Percentiles rank a stretch among this genome's conserved stretches.
These are phyloP conservation scores for Vannuccia rotundouncinata DNA, from an alignment of 2,888 invertebrate genomes.

Conservation along the genomic window DNA sequence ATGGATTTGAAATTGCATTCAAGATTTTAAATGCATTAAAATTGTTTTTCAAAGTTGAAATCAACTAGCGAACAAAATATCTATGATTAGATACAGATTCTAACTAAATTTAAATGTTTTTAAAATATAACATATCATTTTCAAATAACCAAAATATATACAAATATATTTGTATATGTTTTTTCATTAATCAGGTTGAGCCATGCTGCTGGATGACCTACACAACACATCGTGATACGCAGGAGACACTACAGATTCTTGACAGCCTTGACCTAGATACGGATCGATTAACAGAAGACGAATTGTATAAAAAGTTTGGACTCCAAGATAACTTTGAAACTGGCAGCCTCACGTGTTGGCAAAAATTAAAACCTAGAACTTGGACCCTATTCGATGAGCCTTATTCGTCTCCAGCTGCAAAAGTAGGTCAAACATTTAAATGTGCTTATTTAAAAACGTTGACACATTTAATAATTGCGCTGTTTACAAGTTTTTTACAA, in stretches of 20 bases:
- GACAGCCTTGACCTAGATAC: conserved; percentile 94
- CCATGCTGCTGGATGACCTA: conserved; percentile 99
- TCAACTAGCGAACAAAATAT: no score
- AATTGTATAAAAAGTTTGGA: conserved; percentile 88
- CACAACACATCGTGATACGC: conserved; percentile 78
- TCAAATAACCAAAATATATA: no score
- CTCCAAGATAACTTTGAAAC: conserved; percentile 58
- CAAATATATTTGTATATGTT: no score
- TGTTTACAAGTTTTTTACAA: no score
- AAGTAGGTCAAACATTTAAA: conserved; percentile 68
- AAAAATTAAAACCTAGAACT: conserved; percentile 87
- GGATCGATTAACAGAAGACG: conserved; percentile 89
- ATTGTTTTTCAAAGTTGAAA: no score
- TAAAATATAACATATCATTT: no score
- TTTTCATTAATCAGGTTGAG: conserved; percentile 84
- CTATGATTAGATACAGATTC: no score
- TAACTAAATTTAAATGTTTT: no score
- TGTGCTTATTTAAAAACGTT: no score
- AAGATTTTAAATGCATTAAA: no score
- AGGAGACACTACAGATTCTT: conserved; percentile 92
- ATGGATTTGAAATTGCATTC: no score
- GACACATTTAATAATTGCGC: no score
- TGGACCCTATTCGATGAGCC: conserved; percentile 99
- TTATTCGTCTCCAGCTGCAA: conserved; percentile 91
- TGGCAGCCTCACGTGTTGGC: conserved; percentile 66